These are phyloP conservation scores for Bradypodion ventrale DNA, from an alignment of 2,797 vertebrate genomes.

Conservation along the genomic window DNA sequence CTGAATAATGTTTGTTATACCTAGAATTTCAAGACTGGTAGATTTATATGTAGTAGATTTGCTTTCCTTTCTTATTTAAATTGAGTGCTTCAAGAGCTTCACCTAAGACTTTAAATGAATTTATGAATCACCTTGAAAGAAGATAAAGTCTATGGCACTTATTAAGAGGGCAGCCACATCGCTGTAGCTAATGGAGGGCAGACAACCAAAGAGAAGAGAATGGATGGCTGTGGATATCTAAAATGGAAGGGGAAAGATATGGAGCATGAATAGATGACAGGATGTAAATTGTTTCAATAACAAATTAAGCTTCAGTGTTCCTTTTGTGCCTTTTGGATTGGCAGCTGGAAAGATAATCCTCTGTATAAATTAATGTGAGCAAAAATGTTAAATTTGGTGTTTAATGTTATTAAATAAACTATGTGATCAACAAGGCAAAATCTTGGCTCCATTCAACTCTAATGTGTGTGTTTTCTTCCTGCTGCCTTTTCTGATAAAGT, in stretches of 20 bases:
- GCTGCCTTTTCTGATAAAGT: background rate
- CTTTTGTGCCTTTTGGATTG: conserved; percentile 33
- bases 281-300: background rate
- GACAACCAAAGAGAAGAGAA: conserved; percentile 1
- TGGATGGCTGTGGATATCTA: fast-evolving
- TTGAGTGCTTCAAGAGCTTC: background rate
- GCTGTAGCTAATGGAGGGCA: background rate
- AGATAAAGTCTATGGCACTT: background rate
- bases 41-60: background rate
- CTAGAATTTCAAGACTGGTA: background rate
- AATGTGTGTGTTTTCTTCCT: background rate
- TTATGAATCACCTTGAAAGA: background rate
- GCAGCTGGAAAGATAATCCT: conserved; percentile 2
- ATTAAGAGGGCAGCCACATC: background rate
- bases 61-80: background rate
- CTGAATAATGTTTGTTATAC: background rate
- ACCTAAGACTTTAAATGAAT: background rate
- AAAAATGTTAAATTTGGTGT: background rate
- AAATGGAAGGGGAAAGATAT: background rate
- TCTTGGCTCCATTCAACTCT: fast-evolving
- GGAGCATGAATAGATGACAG: background rate
- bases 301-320: conserved; percentile 7
- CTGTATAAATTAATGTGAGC: background rate
- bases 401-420: conserved; percentile 32
- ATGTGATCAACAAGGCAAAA: conserved; percentile 25